Evolutionary conservation across 2,888 invertebrate species (phyloP), one percentile per base, ranked within the genome.

Genomic region (Microchrysa polita): DNA sequence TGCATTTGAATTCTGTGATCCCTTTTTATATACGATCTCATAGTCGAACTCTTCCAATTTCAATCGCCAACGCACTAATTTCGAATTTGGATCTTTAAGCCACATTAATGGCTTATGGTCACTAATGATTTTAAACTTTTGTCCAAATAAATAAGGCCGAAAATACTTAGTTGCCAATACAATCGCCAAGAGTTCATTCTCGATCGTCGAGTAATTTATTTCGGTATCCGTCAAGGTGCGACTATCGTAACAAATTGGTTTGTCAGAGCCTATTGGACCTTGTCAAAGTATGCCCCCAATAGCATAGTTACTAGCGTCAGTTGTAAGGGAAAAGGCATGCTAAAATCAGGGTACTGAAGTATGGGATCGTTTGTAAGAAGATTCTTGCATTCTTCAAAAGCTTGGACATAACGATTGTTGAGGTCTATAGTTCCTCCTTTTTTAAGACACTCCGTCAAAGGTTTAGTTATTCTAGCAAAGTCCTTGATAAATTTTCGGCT

Each of bases 41-140:
- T 79, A 79, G 20, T 80, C 77, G 23, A 76, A 82, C 71, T 81
- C 80, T 73, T 78, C 78, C 7, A 81, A 69, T 75, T 78, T 80
- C 34, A 84, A 65, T 9, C 80, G 73, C 83, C 83, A 84, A 1
- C 83, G 44, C 2, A 79, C 80, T 12, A 83, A 74, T 76, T 82
- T 79, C 0, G 81, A 81, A 42, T 80, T 81, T 0, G 83, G 83
- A 12, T 84, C 82, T 77, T 83, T 83, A 0, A 83, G 55, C 81
- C 82, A 84, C 1, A 77, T 78, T 2, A 84, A 72, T 1, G 82
- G 82, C 69, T 80, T 77, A 73, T 85, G 84, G 69, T 85, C 84
- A 0, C 82, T 84, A 2, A 81, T 79, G 0, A 85, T 82, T 0
- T 74, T 79, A 44, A 85, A 84, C 71, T 79, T 79, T 34, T 77